A percentile compares a stretch with the other conserved stretches of the same genome.
phyloP scores from a whole-genome alignment of 2,888 invertebrate genomes.

The Zhengitettix transpicula region DNA sequence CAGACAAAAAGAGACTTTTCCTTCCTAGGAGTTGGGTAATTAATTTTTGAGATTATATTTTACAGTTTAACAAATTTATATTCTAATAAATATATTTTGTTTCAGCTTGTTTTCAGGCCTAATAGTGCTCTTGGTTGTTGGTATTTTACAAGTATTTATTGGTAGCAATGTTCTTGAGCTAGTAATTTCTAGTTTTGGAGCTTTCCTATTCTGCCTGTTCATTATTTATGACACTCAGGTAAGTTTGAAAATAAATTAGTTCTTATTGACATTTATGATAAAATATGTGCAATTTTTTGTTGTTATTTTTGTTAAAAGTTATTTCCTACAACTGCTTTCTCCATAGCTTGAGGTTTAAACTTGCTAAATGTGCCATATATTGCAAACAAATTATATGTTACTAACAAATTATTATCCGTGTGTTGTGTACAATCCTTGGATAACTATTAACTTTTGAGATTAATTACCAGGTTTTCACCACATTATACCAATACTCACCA shows the following conservation, averaged over 20 bases:
- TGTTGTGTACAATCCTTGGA: too few relatives aligned
- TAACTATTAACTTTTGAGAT: too few relatives aligned
- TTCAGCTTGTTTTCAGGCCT: slow-evolving; percentile 48
- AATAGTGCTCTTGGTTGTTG: slow-evolving; percentile 49
- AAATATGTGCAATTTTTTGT: too few relatives aligned
- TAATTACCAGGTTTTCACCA: too few relatives aligned
- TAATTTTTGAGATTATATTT: slow-evolving; percentile 5
- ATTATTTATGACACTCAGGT: slow-evolving; percentile 69
- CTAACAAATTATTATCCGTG: too few relatives aligned
- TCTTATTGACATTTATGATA: too few relatives aligned
- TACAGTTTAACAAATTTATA: neutral
- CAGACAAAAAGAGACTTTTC: slow-evolving; percentile 76
- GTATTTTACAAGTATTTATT: slow-evolving; percentile 56
- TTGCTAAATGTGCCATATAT: too few relatives aligned
- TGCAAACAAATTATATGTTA: too few relatives aligned
- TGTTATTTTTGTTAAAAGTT: too few relatives aligned
- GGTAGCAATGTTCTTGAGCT: slow-evolving; percentile 55
- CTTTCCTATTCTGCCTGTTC: slow-evolving; percentile 61
- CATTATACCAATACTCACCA: too few relatives aligned
- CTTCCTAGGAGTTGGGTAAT: slow-evolving; percentile 57
- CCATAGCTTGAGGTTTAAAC: too few relatives aligned
- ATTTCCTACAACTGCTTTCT: too few relatives aligned
- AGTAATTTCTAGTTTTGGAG: slow-evolving; percentile 52
- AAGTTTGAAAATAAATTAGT: neutral
- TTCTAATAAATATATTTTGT: neutral